These are phyloP conservation scores for Gephyroberyx darwinii DNA, from an alignment of 2,797 vertebrate species.

Conservation along the genomic window DNA sequence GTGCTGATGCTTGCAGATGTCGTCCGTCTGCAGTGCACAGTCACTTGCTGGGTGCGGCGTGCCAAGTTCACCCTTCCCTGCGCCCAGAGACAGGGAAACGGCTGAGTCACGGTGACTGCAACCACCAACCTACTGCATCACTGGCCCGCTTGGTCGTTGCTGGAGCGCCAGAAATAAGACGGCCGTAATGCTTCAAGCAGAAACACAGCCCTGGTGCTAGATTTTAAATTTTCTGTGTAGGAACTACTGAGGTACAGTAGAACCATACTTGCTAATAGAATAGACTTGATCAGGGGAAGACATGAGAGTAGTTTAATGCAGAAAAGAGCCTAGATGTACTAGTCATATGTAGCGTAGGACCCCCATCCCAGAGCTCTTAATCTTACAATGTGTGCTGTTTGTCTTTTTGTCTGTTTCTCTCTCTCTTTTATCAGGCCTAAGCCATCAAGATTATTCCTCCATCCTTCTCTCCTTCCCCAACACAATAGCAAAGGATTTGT, in stretches of 20 bases:
- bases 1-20: constrained; percentile 62
- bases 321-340: not conserved
- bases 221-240: not conserved
- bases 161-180: constrained; percentile 9
- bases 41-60: constrained; percentile 48
- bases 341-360: constrained; percentile 40
- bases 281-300: too few relatives aligned
- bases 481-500: constrained; percentile 85
- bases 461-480: constrained; percentile 81
- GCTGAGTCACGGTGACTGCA: constrained; percentile 76
- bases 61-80: constrained; percentile 53
- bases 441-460: constrained; percentile 85
- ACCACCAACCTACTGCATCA: constrained; percentile 51
- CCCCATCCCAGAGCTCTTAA: constrained; percentile 64
- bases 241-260: not conserved
- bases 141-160: constrained; percentile 26
- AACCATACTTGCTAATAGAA: too few relatives aligned
- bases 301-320: not conserved
- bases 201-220: not conserved
- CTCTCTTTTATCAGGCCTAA: constrained; percentile 85
- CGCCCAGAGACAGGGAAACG: constrained; percentile 47
- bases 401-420: constrained; percentile 69
- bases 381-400: constrained; percentile 77
- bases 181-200: constrained; percentile 21
- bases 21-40: constrained; percentile 66